These are phyloP conservation scores for Panorpa germanica DNA, from an alignment of 2,888 invertebrate species.

Conservation along the genomic window DNA sequence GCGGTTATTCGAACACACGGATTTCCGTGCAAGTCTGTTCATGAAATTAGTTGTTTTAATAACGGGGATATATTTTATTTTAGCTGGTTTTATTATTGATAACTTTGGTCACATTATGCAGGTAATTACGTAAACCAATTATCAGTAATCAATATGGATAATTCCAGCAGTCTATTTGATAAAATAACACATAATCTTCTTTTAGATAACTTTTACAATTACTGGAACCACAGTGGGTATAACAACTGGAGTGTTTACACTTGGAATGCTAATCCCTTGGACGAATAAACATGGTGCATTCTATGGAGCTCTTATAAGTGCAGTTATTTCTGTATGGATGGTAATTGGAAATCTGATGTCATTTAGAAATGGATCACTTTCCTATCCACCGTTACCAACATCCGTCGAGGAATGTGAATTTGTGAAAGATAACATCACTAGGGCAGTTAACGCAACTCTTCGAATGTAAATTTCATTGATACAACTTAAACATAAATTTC, in stretches of 20 bases:
- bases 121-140: too few relatives aligned
- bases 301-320: constrained; percentile 18
- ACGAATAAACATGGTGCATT: constrained; percentile 30
- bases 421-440: neutral
- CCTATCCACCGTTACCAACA: constrained; percentile 18
- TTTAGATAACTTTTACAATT: constrained; percentile 23
- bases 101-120: constrained; percentile 29
- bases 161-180: too few relatives aligned
- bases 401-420: constrained; percentile 17
- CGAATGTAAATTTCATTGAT: too few relatives aligned
- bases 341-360: constrained; percentile 19
- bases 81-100: constrained; percentile 25
- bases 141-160: too few relatives aligned
- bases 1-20: constrained; percentile 20
- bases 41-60: constrained; percentile 26
- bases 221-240: constrained; percentile 35
- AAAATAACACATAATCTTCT: too few relatives aligned
- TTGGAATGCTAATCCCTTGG: constrained; percentile 48
- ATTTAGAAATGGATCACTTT: constrained; percentile 16
- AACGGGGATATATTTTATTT: constrained; percentile 37
- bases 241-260: constrained; percentile 40
- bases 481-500: too few relatives aligned
- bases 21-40: constrained; percentile 26
- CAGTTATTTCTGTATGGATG: constrained; percentile 18
- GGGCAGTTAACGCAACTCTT: too few relatives aligned